phyloP scores from a whole-genome alignment of 2,888 invertebrate genomes.

The Protonemura montana region DNA sequence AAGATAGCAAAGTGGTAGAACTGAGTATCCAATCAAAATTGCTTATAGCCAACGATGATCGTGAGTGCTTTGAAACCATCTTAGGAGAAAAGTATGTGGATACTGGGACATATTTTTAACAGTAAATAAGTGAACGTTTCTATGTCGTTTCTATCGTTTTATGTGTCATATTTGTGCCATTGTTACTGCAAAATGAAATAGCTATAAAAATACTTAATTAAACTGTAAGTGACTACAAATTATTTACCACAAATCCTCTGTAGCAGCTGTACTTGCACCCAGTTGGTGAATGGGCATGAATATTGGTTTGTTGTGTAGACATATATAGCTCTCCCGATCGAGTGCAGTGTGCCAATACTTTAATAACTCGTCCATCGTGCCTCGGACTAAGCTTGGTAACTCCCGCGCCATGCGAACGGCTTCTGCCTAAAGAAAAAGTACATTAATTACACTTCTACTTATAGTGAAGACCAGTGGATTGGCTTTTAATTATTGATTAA shows the following conservation, averaged over 20 bases:
- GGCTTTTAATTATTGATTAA: no score
- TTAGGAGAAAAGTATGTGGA: conserved; percentile 40
- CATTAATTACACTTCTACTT: no score
- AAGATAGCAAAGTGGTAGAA: background rate
- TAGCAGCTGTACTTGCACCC: background rate
- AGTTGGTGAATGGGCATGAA: conserved; percentile 37
- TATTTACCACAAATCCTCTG: conserved; percentile 16
- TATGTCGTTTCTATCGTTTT: background rate
- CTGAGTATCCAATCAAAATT: conserved; percentile 24
- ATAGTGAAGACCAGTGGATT: no score
- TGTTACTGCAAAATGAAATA: background rate
- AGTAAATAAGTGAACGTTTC: background rate
- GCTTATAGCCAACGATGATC: background rate
- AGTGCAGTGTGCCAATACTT: conserved; percentile 44
- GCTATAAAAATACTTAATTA: background rate
- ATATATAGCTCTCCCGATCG: conserved; percentile 33
- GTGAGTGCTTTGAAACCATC: background rate
- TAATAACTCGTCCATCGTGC: conserved; percentile 42
- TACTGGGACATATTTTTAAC: conserved; percentile 43
- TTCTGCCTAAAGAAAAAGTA: conserved; percentile 43
- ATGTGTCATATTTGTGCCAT: background rate
- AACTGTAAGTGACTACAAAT: background rate
- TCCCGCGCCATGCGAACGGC: conserved; percentile 47
- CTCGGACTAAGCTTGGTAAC: conserved; percentile 45
- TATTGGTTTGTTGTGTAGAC: conserved; percentile 46